Evolutionary conservation across 2,888 invertebrate species (phyloP), one percentile per base, ranked within the genome.

Genomic region (Caenorhabditis japonica): DNA sequence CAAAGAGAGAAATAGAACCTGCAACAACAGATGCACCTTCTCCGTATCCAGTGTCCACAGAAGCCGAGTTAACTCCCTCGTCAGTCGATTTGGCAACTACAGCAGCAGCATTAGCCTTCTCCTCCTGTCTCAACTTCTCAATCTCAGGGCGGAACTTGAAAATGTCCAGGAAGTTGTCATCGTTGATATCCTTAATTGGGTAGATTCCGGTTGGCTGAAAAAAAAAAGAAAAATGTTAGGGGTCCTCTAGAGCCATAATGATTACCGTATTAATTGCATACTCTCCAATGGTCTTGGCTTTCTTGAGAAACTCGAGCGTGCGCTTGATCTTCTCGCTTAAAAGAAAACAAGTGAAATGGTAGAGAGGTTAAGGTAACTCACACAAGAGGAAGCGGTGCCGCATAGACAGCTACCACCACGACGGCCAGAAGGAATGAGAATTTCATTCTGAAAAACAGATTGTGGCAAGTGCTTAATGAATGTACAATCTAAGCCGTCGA

Each of bases 181-280:
- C 80, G 51, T 71, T 76, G 53, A 80, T 80, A 41, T 80, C 77
- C 43, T 74, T 77, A 64, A 80, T 76, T 8, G 80, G 80, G 47
- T 75, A 80, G 70, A 80, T 74, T 62, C 80, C 80, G 39, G 73
- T 80, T n/a, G 80, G 80, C 78, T 79, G 30, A 59, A 78, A 70
- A 19, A 34, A 30, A 33, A 46, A 10, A 7, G 27, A 34, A 25
- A 33, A 21, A 8, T 12, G 15, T 13, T 53, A 5, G 33, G 19
- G 27, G 12, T 13, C 53, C 8, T 21, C 19, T 12, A 19, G 10
- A 10, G 4, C 4, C 2, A 15, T 30, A n/a, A 47, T 21, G 1
- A 21, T 33, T 49, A 79, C 78, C 62, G 80, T 80, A 47, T 78
- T 77, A 44, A 80, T 76, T 19, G 80, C 80, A 36, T 59, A 76